These are phyloP conservation scores for mouse (Mus musculus) DNA, from an alignment of 2,113 vertebrate species.

Conservation along the genomic window DNA sequence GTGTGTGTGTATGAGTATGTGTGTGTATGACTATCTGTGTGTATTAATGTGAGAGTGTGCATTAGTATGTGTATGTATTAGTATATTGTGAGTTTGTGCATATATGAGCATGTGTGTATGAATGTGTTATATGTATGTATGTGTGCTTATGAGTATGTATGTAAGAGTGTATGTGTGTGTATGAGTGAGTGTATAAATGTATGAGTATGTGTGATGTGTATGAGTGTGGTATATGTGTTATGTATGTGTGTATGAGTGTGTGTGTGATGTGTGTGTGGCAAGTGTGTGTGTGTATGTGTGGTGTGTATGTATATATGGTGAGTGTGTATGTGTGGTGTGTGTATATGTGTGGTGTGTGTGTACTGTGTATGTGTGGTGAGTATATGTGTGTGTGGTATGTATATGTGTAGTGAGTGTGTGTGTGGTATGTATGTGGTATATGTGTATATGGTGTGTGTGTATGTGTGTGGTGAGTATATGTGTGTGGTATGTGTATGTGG, in stretches of 20 bases:
- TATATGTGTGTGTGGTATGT: background rate
- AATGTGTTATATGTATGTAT: background rate
- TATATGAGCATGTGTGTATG: background rate
- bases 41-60: background rate
- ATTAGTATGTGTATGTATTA: background rate
- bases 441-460: background rate
- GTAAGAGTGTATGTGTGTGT: background rate
- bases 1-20: background rate
- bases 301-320: background rate
- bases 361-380: background rate
- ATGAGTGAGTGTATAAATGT: background rate
- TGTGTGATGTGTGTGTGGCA: background rate
- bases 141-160: background rate
- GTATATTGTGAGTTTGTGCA: background rate
- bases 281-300: background rate
- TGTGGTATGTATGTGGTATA: too few species aligned
- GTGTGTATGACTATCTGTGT: background rate
- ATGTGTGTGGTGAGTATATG: background rate
- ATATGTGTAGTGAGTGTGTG: too few species aligned
- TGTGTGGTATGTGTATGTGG: background rate
- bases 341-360: background rate
- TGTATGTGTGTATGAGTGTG: background rate
- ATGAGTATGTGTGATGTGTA: background rate
- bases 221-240: background rate
- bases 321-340: background rate